These are phyloP conservation scores for Hemitrygon akajei DNA, from an alignment of 2,797 vertebrate species.

Conservation along the genomic window DNA sequence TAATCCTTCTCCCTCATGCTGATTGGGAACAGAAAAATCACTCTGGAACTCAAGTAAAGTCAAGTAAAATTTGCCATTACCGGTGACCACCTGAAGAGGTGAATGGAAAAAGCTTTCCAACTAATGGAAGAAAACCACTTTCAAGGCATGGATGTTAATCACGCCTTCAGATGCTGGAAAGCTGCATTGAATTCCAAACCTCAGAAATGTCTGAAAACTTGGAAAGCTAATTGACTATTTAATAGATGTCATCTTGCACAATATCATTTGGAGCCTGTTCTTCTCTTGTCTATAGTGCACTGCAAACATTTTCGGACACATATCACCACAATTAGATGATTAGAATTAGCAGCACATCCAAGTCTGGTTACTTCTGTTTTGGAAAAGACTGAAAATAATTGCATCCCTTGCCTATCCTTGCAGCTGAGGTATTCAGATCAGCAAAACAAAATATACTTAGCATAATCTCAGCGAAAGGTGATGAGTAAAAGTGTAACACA, in stretches of 20 bases:
- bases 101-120: background rate
- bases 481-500: background rate
- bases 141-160: background rate
- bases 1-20: background rate
- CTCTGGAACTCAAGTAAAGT: background rate
- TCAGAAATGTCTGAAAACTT: background rate
- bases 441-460: background rate
- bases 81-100: background rate
- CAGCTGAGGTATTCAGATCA: background rate
- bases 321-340: background rate
- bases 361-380: background rate
- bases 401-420: background rate
- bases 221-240: background rate
- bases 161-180: background rate
- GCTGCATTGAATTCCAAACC: background rate
- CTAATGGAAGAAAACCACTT: background rate
- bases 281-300: background rate
- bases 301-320: background rate
- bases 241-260: background rate
- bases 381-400: background rate
- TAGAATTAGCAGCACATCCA: background rate
- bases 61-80: background rate
- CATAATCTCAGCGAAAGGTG: background rate
- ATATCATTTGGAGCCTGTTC: background rate
- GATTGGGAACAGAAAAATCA: background rate